phyloP scores from a whole-genome alignment of 2,888 invertebrate species.

The Capitulum mitella region DNA sequence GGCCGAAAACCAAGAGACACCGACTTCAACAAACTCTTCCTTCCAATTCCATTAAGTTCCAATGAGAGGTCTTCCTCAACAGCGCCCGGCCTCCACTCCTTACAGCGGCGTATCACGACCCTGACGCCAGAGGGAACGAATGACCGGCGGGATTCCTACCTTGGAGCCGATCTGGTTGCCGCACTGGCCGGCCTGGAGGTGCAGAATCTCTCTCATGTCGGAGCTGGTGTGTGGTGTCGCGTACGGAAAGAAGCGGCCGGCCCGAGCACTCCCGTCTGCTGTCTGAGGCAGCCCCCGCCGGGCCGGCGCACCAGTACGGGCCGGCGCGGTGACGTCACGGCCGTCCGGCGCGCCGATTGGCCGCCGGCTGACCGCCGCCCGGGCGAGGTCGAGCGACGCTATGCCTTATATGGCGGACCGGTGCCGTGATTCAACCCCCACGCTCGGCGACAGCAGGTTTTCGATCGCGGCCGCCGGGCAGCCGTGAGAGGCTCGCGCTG shows the following conservation, averaged over 20 bases:
- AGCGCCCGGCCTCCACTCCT: too few relatives aligned
- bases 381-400: not conserved
- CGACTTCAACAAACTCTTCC: too few relatives aligned
- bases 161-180: constrained; percentile 47
- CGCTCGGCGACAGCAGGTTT: not conserved
- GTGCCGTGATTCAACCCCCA: not conserved
- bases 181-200: constrained; percentile 48
- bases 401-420: not conserved
- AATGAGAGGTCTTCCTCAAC: too few relatives aligned
- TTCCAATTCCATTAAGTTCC: too few relatives aligned
- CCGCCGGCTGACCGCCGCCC: not conserved
- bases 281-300: not conserved
- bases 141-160: constrained; percentile 30
- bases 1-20: too few relatives aligned
- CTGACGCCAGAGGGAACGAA: too few relatives aligned
- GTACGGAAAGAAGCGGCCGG: not conserved
- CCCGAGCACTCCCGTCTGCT: not conserved
- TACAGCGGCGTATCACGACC: too few relatives aligned
- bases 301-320: not conserved
- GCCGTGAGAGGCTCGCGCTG: not conserved
- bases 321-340: not conserved
- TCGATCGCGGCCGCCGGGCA: not conserved
- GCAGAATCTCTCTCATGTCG: constrained; percentile 45
- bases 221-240: too few relatives aligned
- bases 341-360: not conserved